Evolutionary conservation across 2,113 vertebrate genomes (phyloP), one percentile per base, ranked within the genome.

Genomic region (Clarias batrachus): DNA sequence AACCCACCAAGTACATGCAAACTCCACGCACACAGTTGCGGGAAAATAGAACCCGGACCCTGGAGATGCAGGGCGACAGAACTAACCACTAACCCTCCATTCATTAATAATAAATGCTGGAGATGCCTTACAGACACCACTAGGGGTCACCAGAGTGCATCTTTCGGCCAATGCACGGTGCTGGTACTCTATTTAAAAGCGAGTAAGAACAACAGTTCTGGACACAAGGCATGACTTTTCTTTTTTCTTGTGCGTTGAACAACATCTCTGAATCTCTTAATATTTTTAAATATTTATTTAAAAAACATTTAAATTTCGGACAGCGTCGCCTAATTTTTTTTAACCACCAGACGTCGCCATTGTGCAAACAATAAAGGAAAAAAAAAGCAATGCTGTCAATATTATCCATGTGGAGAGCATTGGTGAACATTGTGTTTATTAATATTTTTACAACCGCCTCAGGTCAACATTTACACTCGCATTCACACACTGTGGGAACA

Each of bases 321-420:
- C 23, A 48, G 6, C 33, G 0, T 71, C n/a, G 25, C 12, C 52
- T 70, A 19, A 0, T 0, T 19, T 2, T 0, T 0, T 1, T 2
- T 0, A 13, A 17, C 88, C 93, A 87, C 83, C 82, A 90, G 93
- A 65, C 90, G 91, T 65, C 90, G 85, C 90, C 70, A 85, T 66
- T 85, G 16, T 52, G 19, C 73, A 66, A 77, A 70, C 30, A 16
- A 70, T 21, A 68, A 16, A 66, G 23, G 14, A 76, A 52, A 48
- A 52, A 6, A 7, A 48, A 48, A 48, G 8, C 48, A 48, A 8
- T 8, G 48, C 48, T 6, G 48, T 48, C 48, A 48, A 48, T 48
- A 8, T 48, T 48, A 48, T 48, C 48, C 48, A 48, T 48, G 7
- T 48, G 48, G 48, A 48, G 48, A 48, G 48, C 48, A 48, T 0